phyloP scores from a whole-genome alignment of 2,113 vertebrate species.

The Triplophysa tibetana region DNA sequence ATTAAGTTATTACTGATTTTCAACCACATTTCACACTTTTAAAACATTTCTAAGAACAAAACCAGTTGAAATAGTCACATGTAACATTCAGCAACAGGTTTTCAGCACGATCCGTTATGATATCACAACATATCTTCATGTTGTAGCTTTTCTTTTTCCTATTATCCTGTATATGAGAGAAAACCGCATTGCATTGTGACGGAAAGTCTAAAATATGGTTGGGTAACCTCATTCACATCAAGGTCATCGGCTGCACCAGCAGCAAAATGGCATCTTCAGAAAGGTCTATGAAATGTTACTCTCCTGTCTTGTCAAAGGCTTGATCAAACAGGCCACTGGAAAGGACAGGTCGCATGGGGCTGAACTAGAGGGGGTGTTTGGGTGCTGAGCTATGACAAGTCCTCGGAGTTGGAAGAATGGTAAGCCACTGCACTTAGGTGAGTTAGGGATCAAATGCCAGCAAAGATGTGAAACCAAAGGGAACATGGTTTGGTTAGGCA shows the following conservation, averaged over 20 bases:
- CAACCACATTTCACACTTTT: neutral
- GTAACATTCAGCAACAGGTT: constrained; percentile 35
- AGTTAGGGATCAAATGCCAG: constrained; percentile 73
- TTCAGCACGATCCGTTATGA: constrained; percentile 21
- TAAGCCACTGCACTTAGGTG: constrained; percentile 59
- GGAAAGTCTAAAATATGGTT: constrained; percentile 43
- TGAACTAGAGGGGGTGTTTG: constrained; percentile 17
- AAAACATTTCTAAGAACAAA: neutral
- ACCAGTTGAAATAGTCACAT: constrained; percentile 9
- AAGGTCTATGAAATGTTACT: constrained; percentile 56
- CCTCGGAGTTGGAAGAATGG: constrained; percentile 51
- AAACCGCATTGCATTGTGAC: constrained; percentile 3
- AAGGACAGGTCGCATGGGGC: constrained; percentile 51
- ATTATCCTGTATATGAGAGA: constrained; percentile 26
- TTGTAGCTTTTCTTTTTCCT: constrained; percentile 34
- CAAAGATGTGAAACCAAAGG: constrained; percentile 69
- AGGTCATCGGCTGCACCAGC: constrained; percentile 51
- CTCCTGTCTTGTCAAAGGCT: constrained; percentile 54
- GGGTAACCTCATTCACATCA: constrained; percentile 46
- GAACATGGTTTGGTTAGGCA: constrained; percentile 56
- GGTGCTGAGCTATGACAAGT: constrained; percentile 51
- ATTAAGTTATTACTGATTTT: constrained; percentile 9
- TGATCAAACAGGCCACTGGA: constrained; percentile 62
- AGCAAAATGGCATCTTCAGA: constrained; percentile 47
- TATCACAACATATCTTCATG: constrained; percentile 23